Percentiles rank a stretch among this genome's conserved stretches.
Evolutionary conservation across 2,113 vertebrate genomes (phyloP).

Genomic region (Saguinus imperator): DNA sequence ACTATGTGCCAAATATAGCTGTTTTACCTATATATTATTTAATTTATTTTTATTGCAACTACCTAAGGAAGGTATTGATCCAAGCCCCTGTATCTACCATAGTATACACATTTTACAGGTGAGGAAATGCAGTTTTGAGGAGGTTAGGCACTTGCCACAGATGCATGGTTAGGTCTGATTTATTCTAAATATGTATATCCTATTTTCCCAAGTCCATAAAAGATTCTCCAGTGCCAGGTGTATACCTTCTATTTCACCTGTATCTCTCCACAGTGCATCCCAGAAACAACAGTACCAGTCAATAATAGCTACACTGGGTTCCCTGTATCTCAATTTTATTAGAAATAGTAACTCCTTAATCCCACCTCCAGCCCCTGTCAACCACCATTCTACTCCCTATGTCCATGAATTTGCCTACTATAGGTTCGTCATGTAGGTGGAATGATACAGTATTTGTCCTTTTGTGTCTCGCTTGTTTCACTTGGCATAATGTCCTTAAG

Average conservation of each 20-base stretch:
- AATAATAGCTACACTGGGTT: background rate
- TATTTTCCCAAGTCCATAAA: background rate
- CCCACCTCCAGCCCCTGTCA: background rate
- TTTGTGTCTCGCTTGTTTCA: background rate
- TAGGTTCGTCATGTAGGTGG: background rate
- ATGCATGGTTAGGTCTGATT: background rate
- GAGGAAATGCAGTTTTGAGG: background rate
- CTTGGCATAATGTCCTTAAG: background rate
- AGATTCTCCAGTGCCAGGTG: background rate
- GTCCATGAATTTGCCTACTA: background rate
- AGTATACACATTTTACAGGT: background rate
- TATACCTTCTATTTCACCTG: background rate
- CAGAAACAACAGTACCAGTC: background rate
- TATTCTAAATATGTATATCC: background rate
- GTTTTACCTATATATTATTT: background rate
- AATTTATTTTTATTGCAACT: background rate
- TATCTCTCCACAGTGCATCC: background rate
- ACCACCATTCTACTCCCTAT: background rate
- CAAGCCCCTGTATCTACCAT: background rate
- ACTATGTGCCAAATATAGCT: background rate
- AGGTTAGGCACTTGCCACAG: background rate
- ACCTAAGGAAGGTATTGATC: background rate
- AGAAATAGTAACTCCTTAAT: background rate
- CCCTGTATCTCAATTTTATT: background rate
- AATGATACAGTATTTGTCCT: background rate